Percentiles rank a stretch among this genome's conserved stretches.
phyloP scores from a whole-genome alignment of 2,797 vertebrate species.

The Heterohyrax brucei region DNA sequence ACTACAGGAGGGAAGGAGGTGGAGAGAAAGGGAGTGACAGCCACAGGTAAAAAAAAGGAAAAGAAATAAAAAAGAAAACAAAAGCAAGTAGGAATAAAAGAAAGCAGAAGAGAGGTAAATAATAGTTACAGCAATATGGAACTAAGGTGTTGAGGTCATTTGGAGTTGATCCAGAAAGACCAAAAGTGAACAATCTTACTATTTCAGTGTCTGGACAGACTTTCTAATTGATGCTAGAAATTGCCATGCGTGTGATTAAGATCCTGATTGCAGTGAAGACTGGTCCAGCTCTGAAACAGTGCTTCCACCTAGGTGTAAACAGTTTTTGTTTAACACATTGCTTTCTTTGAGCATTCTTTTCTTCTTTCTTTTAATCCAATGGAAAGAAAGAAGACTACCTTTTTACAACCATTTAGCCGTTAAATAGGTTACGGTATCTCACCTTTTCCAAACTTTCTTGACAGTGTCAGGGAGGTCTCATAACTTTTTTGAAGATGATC shows the following conservation, averaged over 20 bases:
- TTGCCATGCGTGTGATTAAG: neutral
- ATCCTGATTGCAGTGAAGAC: neutral
- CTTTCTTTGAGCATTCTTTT: slow-evolving; percentile 29
- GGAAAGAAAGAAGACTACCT: slow-evolving; percentile 51
- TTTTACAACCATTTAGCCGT: neutral
- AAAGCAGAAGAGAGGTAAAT: neutral
- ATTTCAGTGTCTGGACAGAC: neutral
- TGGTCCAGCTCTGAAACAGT: neutral
- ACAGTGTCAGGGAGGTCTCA: slow-evolving; percentile 17
- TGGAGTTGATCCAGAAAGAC: neutral
- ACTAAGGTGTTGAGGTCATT: neutral
- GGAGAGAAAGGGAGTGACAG: neutral
- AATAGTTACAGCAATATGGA: neutral
- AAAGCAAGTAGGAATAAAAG: neutral
- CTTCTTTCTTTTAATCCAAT: neutral
- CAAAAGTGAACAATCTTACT: neutral
- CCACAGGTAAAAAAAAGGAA: neutral
- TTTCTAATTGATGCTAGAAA: slow-evolving; percentile 33
- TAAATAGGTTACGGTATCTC: neutral
- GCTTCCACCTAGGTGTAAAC: neutral
- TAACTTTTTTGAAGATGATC: slow-evolving; percentile 55
- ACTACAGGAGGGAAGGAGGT: neutral
- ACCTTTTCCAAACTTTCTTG: slow-evolving; percentile 56
- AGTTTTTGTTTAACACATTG: slow-evolving; percentile 33
- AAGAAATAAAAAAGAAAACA: neutral